Conservation (phyloP, 2,888 invertebrate genomes). For the Nebria brevicollis region DNA sequence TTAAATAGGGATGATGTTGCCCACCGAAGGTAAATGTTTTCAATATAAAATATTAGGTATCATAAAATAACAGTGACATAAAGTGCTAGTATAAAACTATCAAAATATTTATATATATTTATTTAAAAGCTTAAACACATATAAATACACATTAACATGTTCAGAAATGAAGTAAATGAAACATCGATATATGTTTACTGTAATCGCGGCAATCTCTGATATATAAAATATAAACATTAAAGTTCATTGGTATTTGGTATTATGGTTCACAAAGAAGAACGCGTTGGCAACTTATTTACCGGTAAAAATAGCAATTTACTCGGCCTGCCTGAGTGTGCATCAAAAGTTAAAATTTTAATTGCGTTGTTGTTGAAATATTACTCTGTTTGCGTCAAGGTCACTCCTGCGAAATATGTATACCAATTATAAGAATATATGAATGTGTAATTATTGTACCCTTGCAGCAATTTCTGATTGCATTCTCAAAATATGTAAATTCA, state of each 20-base stretch:
- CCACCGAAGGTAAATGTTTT: too few species aligned
- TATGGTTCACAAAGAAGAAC: slow-evolving; percentile 28
- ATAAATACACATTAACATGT: not conserved
- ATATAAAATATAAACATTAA: slow-evolving; percentile 35
- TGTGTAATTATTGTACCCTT: not conserved
- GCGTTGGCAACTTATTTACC: slow-evolving; percentile 38
- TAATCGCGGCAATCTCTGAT: not conserved
- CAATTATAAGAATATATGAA: slow-evolving; percentile 26
- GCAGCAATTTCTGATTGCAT: not conserved
- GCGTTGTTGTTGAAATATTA: slow-evolving; percentile 36
- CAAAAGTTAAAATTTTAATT: slow-evolving; percentile 40
- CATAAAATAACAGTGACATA: too few species aligned
- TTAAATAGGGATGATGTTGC: too few species aligned
- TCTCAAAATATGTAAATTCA: not conserved
- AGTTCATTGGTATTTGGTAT: slow-evolving; percentile 43
- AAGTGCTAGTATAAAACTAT: too few species aligned
- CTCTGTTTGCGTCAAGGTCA: slow-evolving; percentile 26
- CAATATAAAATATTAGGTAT: too few species aligned
- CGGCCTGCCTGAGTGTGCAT: slow-evolving; percentile 8
- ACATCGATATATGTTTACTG: not conserved
- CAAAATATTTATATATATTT: not conserved
- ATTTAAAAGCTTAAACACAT: not conserved
- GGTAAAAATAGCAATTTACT: slow-evolving; percentile 35
- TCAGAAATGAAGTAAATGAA: not conserved
- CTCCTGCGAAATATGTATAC: slow-evolving; percentile 23